These are phyloP conservation scores for Ceratotherium simum DNA, from an alignment of 2,113 vertebrate species.

Conservation along the genomic window DNA sequence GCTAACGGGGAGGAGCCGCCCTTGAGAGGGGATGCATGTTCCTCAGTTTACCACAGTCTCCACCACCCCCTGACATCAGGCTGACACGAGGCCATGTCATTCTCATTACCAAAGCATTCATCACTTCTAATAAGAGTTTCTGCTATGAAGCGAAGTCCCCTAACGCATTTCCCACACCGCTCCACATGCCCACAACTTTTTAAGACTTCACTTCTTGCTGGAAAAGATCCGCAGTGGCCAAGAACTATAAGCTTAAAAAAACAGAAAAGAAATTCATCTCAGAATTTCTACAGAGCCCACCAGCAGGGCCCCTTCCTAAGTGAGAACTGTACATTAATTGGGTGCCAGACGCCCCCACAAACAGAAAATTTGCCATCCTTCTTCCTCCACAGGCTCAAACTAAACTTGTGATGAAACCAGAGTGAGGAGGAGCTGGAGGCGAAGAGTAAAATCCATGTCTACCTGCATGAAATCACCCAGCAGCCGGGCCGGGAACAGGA, in stretches of 20 bases:
- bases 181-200: neutral
- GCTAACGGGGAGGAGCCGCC: neutral
- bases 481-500: neutral
- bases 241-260: neutral
- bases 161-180: neutral
- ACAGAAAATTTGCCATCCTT: fast-evolving
- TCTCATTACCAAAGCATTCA: neutral
- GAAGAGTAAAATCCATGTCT: neutral
- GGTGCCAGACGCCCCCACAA: neutral
- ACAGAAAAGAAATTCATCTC: neutral
- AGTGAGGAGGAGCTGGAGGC: neutral
- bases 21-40: fast-evolving
- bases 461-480: fast-evolving
- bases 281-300: neutral
- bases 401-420: neutral
- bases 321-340: fast-evolving
- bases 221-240: neutral
- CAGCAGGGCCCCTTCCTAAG: neutral
- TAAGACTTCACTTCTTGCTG: neutral
- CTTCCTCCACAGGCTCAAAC: neutral
- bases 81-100: fast-evolving
- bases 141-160: neutral
- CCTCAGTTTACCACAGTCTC: neutral
- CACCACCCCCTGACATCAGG: neutral
- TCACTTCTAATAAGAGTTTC: neutral